These are phyloP conservation scores for Hydroisotoma schaefferi DNA, from an alignment of 2,888 invertebrate genomes.

Conservation along the genomic window DNA sequence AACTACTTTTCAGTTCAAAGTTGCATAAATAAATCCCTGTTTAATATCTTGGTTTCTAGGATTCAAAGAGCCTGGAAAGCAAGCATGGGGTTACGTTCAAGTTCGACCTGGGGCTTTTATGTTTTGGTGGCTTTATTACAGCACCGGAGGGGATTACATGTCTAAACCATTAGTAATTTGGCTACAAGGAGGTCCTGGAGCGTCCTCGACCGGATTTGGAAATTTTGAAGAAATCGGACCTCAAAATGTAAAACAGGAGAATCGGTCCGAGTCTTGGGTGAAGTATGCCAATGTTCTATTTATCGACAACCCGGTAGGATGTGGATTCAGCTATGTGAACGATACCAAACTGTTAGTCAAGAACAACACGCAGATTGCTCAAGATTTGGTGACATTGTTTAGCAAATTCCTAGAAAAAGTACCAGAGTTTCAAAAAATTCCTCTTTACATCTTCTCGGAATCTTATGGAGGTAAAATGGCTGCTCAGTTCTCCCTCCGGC, in stretches of 20 bases:
- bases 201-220: conserved; percentile 76
- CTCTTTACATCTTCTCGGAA: conserved; percentile 81
- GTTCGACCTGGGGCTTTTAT: conserved; percentile 72
- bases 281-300: conserved; percentile 59
- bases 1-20: too few species aligned
- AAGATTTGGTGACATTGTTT: conserved; percentile 71
- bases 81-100: conserved; percentile 70
- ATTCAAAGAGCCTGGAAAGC: conserved; percentile 54
- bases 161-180: conserved; percentile 77
- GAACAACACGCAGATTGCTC: conserved; percentile 65
- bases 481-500: conserved; percentile 67
- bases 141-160: conserved; percentile 62
- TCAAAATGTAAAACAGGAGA: conserved; percentile 62
- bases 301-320: conserved; percentile 86
- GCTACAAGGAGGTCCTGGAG: conserved; percentile 85
- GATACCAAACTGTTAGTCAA: conserved; percentile 55
- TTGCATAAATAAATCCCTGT: too few species aligned
- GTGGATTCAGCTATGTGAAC: conserved; percentile 79
- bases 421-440: conserved; percentile 67
- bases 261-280: conserved; percentile 74
- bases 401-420: conserved; percentile 64
- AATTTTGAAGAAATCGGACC: conserved; percentile 83
- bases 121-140: conserved; percentile 87
- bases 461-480: conserved; percentile 94
- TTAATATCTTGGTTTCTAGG: too few species aligned